phyloP scores from a whole-genome alignment of 2,888 invertebrate genomes.

The Drosophila antonietae region DNA sequence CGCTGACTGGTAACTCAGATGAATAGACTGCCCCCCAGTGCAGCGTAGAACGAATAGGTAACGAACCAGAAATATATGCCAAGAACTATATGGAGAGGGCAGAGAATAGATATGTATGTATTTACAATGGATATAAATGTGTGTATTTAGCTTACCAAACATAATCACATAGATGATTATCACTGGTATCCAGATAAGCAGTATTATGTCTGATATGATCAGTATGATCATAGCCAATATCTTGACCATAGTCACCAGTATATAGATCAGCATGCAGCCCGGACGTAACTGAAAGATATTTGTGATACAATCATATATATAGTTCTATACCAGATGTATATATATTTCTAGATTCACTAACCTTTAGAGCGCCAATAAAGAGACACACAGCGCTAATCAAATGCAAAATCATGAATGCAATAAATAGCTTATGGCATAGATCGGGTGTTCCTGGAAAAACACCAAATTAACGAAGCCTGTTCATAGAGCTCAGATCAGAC shows the following conservation, averaged over 20 bases:
- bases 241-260: conserved; percentile 31
- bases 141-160: conserved; percentile 32
- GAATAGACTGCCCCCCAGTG: conserved; percentile 64
- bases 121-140: neutral
- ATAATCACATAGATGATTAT: conserved; percentile 26
- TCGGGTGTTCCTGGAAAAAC: conserved; percentile 57
- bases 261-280: conserved; percentile 37
- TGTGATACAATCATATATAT: neutral
- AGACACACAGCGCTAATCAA: conserved; percentile 26
- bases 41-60: conserved; percentile 70
- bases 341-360: conserved; percentile 10
- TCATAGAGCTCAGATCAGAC: neutral
- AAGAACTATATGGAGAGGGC: conserved; percentile 23
- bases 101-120: neutral
- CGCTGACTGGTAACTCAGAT: conserved; percentile 34
- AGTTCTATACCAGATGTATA: no score
- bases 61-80: conserved; percentile 63
- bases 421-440: conserved; percentile 50
- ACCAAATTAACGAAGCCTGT: neutral
- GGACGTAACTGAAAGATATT: conserved; percentile 38
- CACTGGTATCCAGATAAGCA: conserved; percentile 11
- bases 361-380: conserved; percentile 47
- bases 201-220: conserved; percentile 31
- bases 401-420: conserved; percentile 54
- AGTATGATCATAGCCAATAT: conserved; percentile 47